Base-by-base conservation (phyloP, 1,140 invertebrate species). In the Zaprionus gabonicus region DNA sequence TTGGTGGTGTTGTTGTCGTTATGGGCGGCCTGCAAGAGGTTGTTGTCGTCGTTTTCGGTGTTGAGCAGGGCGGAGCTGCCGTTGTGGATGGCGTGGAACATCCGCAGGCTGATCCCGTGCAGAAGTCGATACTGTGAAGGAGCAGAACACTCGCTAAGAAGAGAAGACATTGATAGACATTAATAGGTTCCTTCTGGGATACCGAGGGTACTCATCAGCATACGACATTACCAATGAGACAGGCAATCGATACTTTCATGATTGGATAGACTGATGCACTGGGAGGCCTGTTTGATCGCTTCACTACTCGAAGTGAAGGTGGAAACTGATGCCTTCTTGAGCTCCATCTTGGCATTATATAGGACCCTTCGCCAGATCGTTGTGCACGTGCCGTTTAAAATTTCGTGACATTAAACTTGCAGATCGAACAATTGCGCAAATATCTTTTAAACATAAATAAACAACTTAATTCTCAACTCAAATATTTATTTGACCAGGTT, bases 171-270 rank as follows among this genome's bases (percentile, higher is more conserved):
- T 23, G 23, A 2, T 23, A 23, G 23, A 23, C 23, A 2, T 23
- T 23, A 23, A 1, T 2, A 23, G 23, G 23, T 1, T 23, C 23
- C 23, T 23, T 1, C 23, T 23, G 23, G 23, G 23, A 2, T 23
- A 23, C 36, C 36, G 3, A 12, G 2, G 23, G n/a, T n/a, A 3
- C 56, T 7, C 28, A 1, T 36, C 9, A n/a, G 20, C 20, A 6
- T 3, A 3, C 15, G 20, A 13, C 15, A 13, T 66, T 67, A 73
- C 71, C 71, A 68, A 73, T 27, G 13, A 73, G 64, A 55, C 34
- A 68, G 20, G 27, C 46, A 31, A 73, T 28, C 41, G 66, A 23
- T n/a, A 59, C n/a, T 69, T 69, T 69, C 66, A 69, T 69, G 31
- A 17, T 7, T 7, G 27, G 10, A 36, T 25, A 23, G 5, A 2